Evolutionary conservation across 2,888 invertebrate species (phyloP).

Genomic region (Troglohyphantes excavatus): DNA sequence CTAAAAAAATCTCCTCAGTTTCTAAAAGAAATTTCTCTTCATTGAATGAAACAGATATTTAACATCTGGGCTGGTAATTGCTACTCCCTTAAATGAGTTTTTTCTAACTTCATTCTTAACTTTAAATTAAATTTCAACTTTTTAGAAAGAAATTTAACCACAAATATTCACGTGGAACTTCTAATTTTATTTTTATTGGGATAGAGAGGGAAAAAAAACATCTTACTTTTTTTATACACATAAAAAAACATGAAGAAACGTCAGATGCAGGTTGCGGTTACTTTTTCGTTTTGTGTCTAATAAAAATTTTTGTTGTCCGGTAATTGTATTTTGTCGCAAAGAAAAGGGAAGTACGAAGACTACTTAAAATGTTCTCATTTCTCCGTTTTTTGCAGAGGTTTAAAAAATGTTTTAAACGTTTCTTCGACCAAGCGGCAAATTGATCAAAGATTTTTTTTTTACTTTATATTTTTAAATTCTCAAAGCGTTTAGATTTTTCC

Average conservation of each 20-base stretch:
- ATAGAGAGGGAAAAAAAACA: neutral
- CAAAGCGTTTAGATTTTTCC: slow-evolving; percentile 38
- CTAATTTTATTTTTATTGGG: neutral
- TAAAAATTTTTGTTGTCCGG: slow-evolving; percentile 60
- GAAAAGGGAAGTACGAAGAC: slow-evolving; percentile 42
- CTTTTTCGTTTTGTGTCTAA: slow-evolving; percentile 25
- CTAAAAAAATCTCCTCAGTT: neutral
- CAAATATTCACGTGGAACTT: slow-evolving; percentile 24
- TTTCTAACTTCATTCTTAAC: slow-evolving; percentile 34
- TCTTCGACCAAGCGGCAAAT: slow-evolving; percentile 64
- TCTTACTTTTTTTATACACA: slow-evolving; percentile 19
- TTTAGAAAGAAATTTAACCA: slow-evolving; percentile 2
- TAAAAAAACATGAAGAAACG: slow-evolving; percentile 25
- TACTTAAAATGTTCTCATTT: slow-evolving; percentile 47
- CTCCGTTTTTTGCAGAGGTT: slow-evolving; percentile 25
- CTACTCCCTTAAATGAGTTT: slow-evolving; percentile 29
- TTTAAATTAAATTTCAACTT: slow-evolving; percentile 54
- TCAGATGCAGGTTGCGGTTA: slow-evolving; percentile 40
- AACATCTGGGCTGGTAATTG: slow-evolving; percentile 46
- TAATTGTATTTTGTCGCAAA: slow-evolving; percentile 64
- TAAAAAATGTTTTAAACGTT: slow-evolving; percentile 32
- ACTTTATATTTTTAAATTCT: slow-evolving; percentile 42
- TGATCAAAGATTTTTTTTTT: slow-evolving; percentile 36
- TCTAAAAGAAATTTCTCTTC: neutral
- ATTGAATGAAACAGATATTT: slow-evolving; percentile 33